Percentiles rank a stretch among this genome's conserved stretches.
Evolutionary conservation across 2,797 vertebrate genomes (phyloP).

Genomic region (Mastacembelus armatus): DNA sequence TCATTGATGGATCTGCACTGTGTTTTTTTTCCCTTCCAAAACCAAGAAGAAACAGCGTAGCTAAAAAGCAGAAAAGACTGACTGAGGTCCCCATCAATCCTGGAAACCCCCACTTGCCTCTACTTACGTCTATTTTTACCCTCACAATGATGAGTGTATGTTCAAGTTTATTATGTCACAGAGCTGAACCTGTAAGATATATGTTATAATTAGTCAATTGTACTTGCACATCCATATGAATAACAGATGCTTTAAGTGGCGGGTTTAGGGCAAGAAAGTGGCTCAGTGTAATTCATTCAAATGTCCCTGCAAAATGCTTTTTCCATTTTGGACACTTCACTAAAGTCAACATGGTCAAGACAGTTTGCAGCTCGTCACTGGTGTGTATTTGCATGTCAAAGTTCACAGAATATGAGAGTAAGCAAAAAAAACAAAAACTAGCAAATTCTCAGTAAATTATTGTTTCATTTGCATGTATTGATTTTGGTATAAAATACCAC

Average conservation of each 20-base stretch:
- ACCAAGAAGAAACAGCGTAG: slow-evolving; percentile 33
- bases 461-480: no score
- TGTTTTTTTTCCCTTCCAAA: slow-evolving; percentile 34
- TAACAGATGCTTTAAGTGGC: not conserved
- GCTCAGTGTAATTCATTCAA: not conserved
- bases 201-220: not conserved
- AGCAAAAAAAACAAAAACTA: no score
- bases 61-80: slow-evolving; percentile 21
- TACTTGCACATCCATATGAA: not conserved
- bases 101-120: slow-evolving; percentile 31
- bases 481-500: no score
- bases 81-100: slow-evolving; percentile 26
- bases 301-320: not conserved
- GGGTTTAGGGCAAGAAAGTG: not conserved
- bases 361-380: no score
- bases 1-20: slow-evolving; percentile 67
- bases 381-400: no score
- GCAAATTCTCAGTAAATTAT: no score
- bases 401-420: no score
- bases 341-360: no score
- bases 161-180: not conserved
- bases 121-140: slow-evolving; percentile 5
- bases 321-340: not conserved
- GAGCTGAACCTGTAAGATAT: not conserved
- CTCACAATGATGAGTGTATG: not conserved